Percentiles rank a stretch among this genome's conserved stretches.
Evolutionary conservation across 2,113 vertebrate species (phyloP).

Genomic region (Onychostruthus taczanowskii): DNA sequence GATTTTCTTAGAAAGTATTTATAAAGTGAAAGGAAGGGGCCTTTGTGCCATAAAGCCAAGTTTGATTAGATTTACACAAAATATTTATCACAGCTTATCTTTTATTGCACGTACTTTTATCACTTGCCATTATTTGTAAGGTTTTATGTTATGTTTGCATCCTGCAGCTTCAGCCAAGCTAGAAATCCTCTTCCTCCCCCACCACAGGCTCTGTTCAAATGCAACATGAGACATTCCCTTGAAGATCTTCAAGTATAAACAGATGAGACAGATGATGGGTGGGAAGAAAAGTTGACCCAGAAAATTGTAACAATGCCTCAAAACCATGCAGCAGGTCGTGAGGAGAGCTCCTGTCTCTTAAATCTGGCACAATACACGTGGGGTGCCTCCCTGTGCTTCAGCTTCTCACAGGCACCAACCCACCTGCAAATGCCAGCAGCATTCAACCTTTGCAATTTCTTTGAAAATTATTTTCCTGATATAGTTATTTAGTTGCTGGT

Average conservation of each 20-base stretch:
- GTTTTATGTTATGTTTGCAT: background rate
- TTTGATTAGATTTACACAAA: slow-evolving; percentile 28
- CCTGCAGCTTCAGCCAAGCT: background rate
- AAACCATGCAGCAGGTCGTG: background rate
- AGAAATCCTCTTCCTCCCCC: slow-evolving; percentile 3
- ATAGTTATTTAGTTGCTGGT: background rate
- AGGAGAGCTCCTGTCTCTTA: background rate
- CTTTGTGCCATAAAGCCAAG: slow-evolving; percentile 12
- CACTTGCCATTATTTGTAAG: slow-evolving; percentile 37
- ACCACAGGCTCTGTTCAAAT: background rate
- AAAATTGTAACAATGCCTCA: background rate
- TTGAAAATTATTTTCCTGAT: background rate
- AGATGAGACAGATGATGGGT: slow-evolving; percentile 8
- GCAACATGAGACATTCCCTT: background rate
- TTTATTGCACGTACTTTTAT: slow-evolving; percentile 4
- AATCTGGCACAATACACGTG: fast-evolving
- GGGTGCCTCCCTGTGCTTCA: background rate
- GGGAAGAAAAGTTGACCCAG: background rate
- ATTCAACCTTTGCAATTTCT: background rate
- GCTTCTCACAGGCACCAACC: background rate
- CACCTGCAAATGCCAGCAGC: background rate
- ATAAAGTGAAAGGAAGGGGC: background rate
- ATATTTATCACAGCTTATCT: background rate
- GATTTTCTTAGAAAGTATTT: slow-evolving; percentile 27
- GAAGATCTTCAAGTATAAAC: slow-evolving; percentile 14